A percentile compares a stretch with the other conserved stretches of the same genome.
These are phyloP conservation scores for Pygathrix nemaeus DNA, from an alignment of 2,113 vertebrate species.

Conservation along the genomic window DNA sequence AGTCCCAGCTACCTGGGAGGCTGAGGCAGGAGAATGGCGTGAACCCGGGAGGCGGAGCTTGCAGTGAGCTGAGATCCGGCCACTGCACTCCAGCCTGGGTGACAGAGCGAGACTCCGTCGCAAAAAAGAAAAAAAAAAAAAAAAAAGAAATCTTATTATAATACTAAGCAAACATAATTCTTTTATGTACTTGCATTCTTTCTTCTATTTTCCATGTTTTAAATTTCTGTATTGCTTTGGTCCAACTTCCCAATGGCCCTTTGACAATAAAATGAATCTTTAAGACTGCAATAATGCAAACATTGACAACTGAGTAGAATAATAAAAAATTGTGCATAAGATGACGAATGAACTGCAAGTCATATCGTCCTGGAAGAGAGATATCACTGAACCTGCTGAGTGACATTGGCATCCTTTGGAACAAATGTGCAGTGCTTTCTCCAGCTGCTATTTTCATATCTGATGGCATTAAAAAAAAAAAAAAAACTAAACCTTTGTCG, in stretches of 20 bases:
- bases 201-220: background rate
- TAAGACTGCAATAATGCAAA: background rate
- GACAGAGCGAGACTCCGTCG: too few species aligned
- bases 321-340: background rate
- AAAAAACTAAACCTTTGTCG: constrained; percentile 39
- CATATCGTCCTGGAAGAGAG: constrained; percentile 20
- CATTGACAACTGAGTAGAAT: background rate
- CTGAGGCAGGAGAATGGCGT: too few species aligned
- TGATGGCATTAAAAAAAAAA: constrained; percentile 4
- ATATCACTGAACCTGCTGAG: background rate
- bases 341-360: background rate
- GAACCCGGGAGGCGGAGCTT: too few species aligned
- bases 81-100: too few species aligned
- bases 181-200: background rate
- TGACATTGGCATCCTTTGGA: background rate
- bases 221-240: background rate
- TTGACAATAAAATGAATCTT: constrained; percentile 14
- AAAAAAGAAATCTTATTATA: too few species aligned
- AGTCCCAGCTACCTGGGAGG: too few species aligned
- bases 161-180: background rate
- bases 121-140: too few species aligned
- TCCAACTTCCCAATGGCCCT: background rate
- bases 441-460: background rate
- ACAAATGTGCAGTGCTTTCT: background rate
- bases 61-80: too few species aligned